Percentiles rank a stretch among this genome's conserved stretches.
phyloP scores from a whole-genome alignment of 2,888 invertebrate species.

The Ichneumoninae sp. region DNA sequence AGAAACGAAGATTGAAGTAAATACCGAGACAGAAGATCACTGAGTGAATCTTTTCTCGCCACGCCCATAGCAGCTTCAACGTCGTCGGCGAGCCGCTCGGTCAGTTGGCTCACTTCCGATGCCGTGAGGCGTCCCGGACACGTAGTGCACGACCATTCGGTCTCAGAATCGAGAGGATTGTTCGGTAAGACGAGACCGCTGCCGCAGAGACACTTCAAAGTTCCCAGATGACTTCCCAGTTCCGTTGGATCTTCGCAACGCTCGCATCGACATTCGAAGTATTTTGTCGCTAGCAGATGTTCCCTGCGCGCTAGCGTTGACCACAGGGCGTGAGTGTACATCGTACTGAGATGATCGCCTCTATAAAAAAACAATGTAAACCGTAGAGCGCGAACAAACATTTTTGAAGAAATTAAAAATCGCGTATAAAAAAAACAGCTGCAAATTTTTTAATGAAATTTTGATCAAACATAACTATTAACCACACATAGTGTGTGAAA shows the following conservation, averaged over 20 bases:
- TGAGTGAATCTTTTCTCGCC: conserved; percentile 87
- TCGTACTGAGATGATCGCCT: conserved; percentile 91
- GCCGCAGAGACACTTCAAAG: conserved; percentile 89
- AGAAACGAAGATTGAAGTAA: not conserved
- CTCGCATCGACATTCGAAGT: conserved; percentile 90
- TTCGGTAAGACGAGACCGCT: conserved; percentile 89
- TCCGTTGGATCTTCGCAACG: conserved; percentile 94
- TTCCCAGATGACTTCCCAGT: conserved; percentile 90
- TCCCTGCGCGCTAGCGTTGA: conserved; percentile 92
- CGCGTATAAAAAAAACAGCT: too few species aligned
- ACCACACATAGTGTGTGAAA: too few species aligned
- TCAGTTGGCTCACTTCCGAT: conserved; percentile 88
- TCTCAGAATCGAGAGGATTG: conserved; percentile 89
- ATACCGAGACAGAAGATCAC: conserved; percentile 89
- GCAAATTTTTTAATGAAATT: too few species aligned
- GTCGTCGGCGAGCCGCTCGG: conserved; percentile 91
- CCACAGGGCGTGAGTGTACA: conserved; percentile 96
- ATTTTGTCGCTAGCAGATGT: conserved; percentile 92
- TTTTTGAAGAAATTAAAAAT: too few species aligned
- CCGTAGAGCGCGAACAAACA: too few species aligned
- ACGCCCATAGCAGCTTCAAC: conserved; percentile 89
- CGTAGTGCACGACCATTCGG: conserved; percentile 91
- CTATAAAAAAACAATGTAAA: conserved; percentile 76
- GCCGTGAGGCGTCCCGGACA: conserved; percentile 88
- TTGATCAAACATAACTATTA: too few species aligned